Percentiles rank a stretch among this genome's conserved stretches.
Evolutionary conservation across 2,113 vertebrate species (phyloP).

Genomic region (Phaetusa simplex): DNA sequence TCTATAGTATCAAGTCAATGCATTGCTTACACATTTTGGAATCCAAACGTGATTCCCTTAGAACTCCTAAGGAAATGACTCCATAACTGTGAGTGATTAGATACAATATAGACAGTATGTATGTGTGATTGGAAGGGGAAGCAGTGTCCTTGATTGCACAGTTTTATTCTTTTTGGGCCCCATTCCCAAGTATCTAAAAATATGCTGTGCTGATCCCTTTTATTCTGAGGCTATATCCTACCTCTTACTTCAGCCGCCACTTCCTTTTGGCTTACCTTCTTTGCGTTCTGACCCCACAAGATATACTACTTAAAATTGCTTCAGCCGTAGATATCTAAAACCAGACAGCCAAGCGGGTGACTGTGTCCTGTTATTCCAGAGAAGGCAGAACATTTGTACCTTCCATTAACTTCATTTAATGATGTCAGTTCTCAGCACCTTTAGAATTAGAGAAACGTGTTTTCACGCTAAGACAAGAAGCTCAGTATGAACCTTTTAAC

Average conservation of each 20-base stretch:
- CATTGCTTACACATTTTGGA: conserved; percentile 31
- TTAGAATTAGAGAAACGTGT: neutral
- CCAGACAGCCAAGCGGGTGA: neutral
- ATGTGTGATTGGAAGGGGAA: conserved; percentile 58
- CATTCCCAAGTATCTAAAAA: conserved; percentile 67
- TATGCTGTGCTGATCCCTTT: conserved; percentile 23
- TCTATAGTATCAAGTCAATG: neutral
- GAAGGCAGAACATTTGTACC: neutral
- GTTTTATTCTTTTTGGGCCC: conserved; percentile 38
- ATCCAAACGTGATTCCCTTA: conserved; percentile 21
- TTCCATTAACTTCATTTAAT: conserved; percentile 4
- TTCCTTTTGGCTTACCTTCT: conserved; percentile 54
- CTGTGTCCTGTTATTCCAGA: conserved; percentile 13
- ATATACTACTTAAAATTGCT: neutral
- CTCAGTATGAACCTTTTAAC: neutral
- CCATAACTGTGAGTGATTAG: conserved; percentile 41
- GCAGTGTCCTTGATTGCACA: conserved; percentile 52
- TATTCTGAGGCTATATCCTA: conserved; percentile 60
- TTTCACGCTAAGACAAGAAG: neutral
- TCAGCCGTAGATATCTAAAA: neutral
- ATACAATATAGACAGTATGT: conserved; percentile 44
- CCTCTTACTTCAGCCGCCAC: conserved; percentile 37
- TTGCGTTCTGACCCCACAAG: neutral
- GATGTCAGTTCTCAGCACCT: neutral
- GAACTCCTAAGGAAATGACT: conserved; percentile 62